Base-by-base conservation (phyloP, 1,140 invertebrate genomes). In the Leptinotarsa texana region DNA sequence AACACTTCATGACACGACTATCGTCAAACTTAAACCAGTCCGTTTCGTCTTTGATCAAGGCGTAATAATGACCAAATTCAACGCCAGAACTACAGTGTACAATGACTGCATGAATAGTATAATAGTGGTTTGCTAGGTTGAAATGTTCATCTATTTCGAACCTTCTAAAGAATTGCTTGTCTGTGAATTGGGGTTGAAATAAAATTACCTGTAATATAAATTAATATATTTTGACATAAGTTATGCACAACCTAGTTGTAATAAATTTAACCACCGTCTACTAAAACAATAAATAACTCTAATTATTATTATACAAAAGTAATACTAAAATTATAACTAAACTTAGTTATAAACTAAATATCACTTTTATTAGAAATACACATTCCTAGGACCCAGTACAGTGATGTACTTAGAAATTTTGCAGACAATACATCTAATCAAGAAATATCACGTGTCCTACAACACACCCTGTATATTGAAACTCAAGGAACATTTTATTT, bases 331-430 rank as follows among this genome's bases (percentile, higher is more conserved):
- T 3, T 57, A 57, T 57, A 57, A 57, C 51, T 57, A 57, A 57
- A 57, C 4, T 57, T 57, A 57, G 51, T 57, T 57, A 57, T 48
- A 69, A 69, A 69, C 68, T 69, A 69, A 69, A 69, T 69, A 69
- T 69, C 68, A 69, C 68, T 69, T 47, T 69, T n/a, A 49, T 49
- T 4, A 24, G 48, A 69, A 33, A 69, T 69, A 69, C 17, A 42
- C 51, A 18, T 17, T 57, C 51, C 33, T 42, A 42, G 8, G 33
- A 57, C 51, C 51, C 51, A 4, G 33, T 13, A 15, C 51, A 57
- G 17, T n/a, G 6, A 47, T 49, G 13, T 17, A 22, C 11, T 48
- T 21, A 22, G 33, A 24, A 3, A 68, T 24, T 68, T 68, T 66
- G 63, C n/a, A 65, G 63, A 65, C 63, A 48, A 13, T 13, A 48